Conservation (phyloP, 30 jellyfish, hydroid and myxozoan genomes). For the Aurelia aurita complex sp. Pacific region DNA sequence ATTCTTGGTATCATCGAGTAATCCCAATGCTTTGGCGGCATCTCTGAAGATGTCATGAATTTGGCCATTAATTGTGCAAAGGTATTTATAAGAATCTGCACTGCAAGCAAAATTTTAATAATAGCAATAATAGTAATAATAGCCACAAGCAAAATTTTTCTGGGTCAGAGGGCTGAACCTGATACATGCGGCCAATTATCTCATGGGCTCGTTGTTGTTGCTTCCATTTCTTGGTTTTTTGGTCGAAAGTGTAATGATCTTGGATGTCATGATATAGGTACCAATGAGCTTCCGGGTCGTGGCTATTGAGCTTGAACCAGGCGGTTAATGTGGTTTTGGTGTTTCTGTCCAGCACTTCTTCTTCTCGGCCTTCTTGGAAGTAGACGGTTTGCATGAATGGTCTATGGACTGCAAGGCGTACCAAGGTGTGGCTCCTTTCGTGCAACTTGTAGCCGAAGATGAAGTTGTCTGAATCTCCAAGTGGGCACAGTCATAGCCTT, state of each 20-base stretch:
- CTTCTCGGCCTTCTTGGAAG: constrained; percentile 63
- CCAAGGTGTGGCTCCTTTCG: constrained; percentile 59
- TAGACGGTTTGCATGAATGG: constrained; percentile 53
- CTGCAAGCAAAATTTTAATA: too few relatives aligned
- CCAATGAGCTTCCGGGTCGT: constrained; percentile 46
- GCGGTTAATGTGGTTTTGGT: constrained; percentile 49
- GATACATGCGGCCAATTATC: constrained; percentile 23
- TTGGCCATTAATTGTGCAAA: constrained; percentile 60
- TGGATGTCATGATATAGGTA: constrained; percentile 69
- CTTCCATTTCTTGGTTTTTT: constrained; percentile 38
- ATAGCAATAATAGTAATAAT: constrained; percentile 3
- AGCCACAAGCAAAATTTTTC: constrained; percentile 28
- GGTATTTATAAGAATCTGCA: constrained; percentile 42
- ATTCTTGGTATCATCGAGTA: constrained; percentile 37
- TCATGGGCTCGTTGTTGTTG: neutral
- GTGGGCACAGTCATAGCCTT: constrained; percentile 19
- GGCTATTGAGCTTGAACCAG: constrained; percentile 45
- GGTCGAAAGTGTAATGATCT: constrained; percentile 59
- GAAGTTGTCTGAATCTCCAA: constrained; percentile 56
- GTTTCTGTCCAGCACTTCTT: constrained; percentile 19
- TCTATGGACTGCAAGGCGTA: constrained; percentile 70
- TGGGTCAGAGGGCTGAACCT: constrained; percentile 28
- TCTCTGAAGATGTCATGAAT: constrained; percentile 55
- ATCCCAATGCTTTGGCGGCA: constrained; percentile 66
- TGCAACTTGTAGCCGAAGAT: constrained; percentile 45